phyloP scores from a whole-genome alignment of 1,140 invertebrate species.

The Thalassaphorura encarpata region DNA sequence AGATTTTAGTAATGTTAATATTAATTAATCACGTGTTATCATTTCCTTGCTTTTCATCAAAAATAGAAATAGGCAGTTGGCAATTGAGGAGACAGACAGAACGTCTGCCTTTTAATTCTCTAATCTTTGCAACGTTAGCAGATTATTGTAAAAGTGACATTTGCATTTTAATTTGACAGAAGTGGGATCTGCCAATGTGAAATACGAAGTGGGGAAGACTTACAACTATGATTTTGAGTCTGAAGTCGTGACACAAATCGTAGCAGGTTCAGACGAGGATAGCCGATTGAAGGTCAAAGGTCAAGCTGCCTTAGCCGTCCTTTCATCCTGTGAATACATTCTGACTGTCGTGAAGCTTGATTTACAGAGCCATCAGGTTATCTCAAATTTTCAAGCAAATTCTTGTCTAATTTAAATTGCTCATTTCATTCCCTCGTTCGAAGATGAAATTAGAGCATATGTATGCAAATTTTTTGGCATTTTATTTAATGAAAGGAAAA shows the following conservation, averaged over 20 bases:
- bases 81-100: no score
- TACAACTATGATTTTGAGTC: conserved; percentile 56
- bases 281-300: conserved; percentile 46
- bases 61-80: no score
- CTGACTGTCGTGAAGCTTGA: conserved; percentile 47
- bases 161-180: no score
- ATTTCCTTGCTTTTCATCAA: no score
- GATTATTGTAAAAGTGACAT: no score
- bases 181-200: background rate
- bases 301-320: conserved; percentile 47
- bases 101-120: no score
- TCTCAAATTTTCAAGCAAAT: conserved; percentile 11
- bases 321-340: conserved; percentile 50
- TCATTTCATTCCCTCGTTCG: background rate
- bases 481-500: background rate
- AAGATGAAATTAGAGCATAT: background rate
- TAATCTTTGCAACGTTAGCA: no score
- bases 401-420: background rate
- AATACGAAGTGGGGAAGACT: conserved; percentile 48
- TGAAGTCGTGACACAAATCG: conserved; percentile 46
- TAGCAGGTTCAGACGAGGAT: conserved; percentile 46
- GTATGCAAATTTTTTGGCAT: background rate
- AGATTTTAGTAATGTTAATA: no score
- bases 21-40: no score
- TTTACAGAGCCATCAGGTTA: conserved; percentile 41